Evolutionary conservation across 92 coral and sea anemone genomes (phyloP).

Genomic region (Porites lobata): DNA sequence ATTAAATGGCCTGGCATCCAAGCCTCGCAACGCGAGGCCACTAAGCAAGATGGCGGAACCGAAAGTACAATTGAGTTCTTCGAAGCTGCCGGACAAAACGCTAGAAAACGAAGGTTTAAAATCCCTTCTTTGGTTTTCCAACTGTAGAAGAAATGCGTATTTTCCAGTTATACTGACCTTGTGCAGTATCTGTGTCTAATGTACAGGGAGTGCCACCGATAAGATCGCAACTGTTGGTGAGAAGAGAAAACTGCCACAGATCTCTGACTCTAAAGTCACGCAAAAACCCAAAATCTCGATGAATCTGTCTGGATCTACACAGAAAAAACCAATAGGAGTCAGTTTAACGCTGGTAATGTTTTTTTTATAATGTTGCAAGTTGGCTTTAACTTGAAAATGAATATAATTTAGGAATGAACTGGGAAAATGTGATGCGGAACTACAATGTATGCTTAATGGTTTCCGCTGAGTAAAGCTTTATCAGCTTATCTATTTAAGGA

Average conservation of each 20-base stretch:
- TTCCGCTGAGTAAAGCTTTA: too few species aligned
- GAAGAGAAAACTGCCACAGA: slow-evolving; percentile 51
- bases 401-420: too few species aligned
- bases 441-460: too few species aligned
- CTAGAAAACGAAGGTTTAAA: slow-evolving; percentile 46
- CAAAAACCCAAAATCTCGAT: slow-evolving; percentile 66
- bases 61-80: not conserved
- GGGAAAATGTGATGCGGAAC: too few species aligned
- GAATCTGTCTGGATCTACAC: slow-evolving; percentile 48
- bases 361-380: not conserved
- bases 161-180: slow-evolving; percentile 42
- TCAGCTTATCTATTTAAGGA: too few species aligned
- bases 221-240: slow-evolving; percentile 21
- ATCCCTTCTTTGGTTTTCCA: slow-evolving; percentile 43
- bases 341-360: slow-evolving; percentile 67
- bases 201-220: slow-evolving; percentile 41
- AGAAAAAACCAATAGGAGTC: slow-evolving; percentile 45
- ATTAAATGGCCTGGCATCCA: slow-evolving; percentile 22
- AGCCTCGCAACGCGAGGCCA: slow-evolving; percentile 25
- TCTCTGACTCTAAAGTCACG: slow-evolving; percentile 5
- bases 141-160: slow-evolving; percentile 21
- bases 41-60: slow-evolving; percentile 52
- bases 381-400: too few species aligned
- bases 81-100: slow-evolving; percentile 18
- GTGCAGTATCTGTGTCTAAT: slow-evolving; percentile 58